Conservation (phyloP, 2,113 vertebrate species). For the Electrona antarctica region DNA sequence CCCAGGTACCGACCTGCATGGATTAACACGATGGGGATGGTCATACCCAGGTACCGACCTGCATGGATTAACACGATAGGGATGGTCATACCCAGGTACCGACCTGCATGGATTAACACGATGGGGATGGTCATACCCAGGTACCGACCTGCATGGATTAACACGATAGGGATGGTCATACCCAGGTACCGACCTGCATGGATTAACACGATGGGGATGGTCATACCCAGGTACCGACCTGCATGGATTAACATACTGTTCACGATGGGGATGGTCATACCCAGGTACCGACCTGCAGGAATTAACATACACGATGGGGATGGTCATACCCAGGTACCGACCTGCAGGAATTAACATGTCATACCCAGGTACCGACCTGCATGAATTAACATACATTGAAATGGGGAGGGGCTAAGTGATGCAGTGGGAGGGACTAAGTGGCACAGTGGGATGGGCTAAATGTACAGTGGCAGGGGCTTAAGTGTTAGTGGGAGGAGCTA, state of each 20-base stretch:
- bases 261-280: constrained; percentile 85
- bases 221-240: constrained; percentile 85
- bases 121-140: constrained; percentile 87
- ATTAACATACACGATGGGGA: constrained; percentile 84
- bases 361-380: constrained; percentile 78
- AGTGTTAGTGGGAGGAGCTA: neutral
- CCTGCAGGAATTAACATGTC: no score
- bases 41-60: constrained; percentile 85
- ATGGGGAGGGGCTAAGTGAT: neutral
- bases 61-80: no score
- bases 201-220: constrained; percentile 83
- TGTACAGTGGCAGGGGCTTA: neutral
- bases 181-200: constrained; percentile 82
- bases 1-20: constrained; percentile 82
- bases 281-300: constrained; percentile 80
- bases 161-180: constrained; percentile 85
- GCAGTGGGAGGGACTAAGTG: neutral
- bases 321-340: constrained; percentile 83
- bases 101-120: no score
- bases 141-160: no score
- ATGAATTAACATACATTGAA: no score
- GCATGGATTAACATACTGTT: no score
- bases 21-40: constrained; percentile 83
- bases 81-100: constrained; percentile 84
- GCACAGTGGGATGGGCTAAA: neutral